A percentile compares a stretch with the other conserved stretches of the same genome.
Conservation (phyloP, 2,888 invertebrate genomes). For the Leptopterna dolabrata region DNA sequence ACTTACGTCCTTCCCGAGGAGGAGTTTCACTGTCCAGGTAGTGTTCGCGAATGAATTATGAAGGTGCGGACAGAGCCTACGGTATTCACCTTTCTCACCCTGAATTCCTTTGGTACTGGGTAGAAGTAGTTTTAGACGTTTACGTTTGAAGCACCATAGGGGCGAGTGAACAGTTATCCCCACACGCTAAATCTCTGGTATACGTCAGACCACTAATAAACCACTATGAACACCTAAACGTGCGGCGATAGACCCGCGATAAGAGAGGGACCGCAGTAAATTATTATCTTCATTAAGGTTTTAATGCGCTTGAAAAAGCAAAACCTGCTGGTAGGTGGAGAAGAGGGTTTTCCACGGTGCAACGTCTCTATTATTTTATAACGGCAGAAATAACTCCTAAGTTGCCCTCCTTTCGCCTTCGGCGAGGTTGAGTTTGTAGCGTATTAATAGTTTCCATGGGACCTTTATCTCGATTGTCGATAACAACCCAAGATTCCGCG, state of each 20-base stretch:
- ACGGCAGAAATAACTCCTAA: conserved; percentile 29
- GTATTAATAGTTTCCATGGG: conserved; percentile 18
- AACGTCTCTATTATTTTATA: conserved; percentile 44
- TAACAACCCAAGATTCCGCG: not conserved
- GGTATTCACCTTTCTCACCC: no score
- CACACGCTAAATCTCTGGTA: not conserved
- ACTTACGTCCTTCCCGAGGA: no score
- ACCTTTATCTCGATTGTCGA: not conserved
- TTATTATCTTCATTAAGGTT: conserved; percentile 21
- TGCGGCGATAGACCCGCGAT: not conserved
- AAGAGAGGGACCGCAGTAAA: not conserved
- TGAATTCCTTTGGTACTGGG: no score
- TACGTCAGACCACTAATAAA: not conserved
- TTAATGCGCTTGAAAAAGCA: not conserved
- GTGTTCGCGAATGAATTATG: no score
- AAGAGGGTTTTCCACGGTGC: not conserved
- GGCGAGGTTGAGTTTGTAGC: not conserved
- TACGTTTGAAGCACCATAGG: not conserved
- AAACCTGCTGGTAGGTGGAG: not conserved
- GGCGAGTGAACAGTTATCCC: not conserved
- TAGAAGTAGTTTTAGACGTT: not conserved
- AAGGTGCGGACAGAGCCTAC: no score
- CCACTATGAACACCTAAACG: not conserved
- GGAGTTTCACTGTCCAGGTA: no score
- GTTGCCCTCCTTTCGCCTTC: not conserved